phyloP scores from a whole-genome alignment of 2,797 vertebrate genomes.

The Ctenopoma kingsleyae region DNA sequence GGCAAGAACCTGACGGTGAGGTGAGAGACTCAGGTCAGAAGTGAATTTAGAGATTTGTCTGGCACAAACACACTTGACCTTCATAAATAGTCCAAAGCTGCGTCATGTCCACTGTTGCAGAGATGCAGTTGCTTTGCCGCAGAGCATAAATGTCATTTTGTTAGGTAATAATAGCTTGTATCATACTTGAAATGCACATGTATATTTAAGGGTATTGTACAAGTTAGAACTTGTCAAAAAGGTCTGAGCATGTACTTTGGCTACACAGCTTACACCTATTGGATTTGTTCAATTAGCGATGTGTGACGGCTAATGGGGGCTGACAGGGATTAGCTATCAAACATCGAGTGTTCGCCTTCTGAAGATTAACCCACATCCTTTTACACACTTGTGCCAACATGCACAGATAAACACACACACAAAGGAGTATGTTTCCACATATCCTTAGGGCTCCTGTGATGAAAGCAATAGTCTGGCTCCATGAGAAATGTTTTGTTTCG shows the following conservation, averaged over 20 bases:
- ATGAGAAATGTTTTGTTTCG: conserved; percentile 48
- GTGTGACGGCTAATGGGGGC: conserved; percentile 60
- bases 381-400: conserved; percentile 56
- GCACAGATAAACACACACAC: conserved; percentile 12
- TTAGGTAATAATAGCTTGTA: neutral
- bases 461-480: conserved; percentile 48
- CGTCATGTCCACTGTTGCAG: neutral
- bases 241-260: conserved; percentile 21
- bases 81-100: conserved; percentile 9
- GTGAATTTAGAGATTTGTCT: conserved; percentile 68
- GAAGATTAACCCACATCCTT: conserved; percentile 74
- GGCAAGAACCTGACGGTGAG: conserved; percentile 34
- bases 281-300: conserved; percentile 68
- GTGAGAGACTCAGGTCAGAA: conserved; percentile 49
- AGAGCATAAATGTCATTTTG: neutral
- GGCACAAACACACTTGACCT: conserved; percentile 48
- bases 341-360: conserved; percentile 60
- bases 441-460: conserved; percentile 40
- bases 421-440: conserved; percentile 14
- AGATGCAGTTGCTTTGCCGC: neutral
- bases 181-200: neutral
- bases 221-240: conserved; percentile 2
- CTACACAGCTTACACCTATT: conserved; percentile 21
- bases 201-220: neutral
- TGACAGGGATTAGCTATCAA: conserved; percentile 79